Evolutionary conservation across 2,888 invertebrate genomes (phyloP).

Genomic region (Drepanosiphum platanoidis): DNA sequence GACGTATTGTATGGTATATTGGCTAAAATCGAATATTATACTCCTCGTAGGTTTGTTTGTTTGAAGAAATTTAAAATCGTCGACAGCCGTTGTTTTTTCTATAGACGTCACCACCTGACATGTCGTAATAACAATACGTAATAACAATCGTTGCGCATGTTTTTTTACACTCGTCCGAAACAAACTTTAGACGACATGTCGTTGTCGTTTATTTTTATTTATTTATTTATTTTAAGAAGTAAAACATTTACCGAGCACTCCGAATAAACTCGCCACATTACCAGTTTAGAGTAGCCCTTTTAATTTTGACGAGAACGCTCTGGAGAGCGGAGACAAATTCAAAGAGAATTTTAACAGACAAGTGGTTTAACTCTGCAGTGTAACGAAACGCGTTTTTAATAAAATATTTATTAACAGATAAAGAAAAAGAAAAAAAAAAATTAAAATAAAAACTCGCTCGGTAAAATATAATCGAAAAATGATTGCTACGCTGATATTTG

Average conservation of each 20-base stretch:
- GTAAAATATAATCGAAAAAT: background rate
- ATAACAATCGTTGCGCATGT: too few species aligned
- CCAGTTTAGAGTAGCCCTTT: background rate
- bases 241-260: background rate
- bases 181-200: background rate
- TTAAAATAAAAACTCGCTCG: background rate
- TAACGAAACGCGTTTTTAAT: background rate
- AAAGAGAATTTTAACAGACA: background rate
- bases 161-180: background rate
- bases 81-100: too few species aligned
- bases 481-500: background rate
- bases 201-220: too few species aligned
- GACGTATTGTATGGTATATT: too few species aligned
- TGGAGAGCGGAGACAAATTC: too few species aligned
- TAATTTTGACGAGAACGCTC: background rate
- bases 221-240: background rate
- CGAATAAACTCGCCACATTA: background rate
- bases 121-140: too few species aligned
- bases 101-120: too few species aligned
- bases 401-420: background rate
- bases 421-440: too few species aligned
- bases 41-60: too few species aligned
- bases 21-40: too few species aligned
- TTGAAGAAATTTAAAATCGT: too few species aligned
- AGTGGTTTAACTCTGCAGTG: constrained; percentile 13